A percentile compares a stretch with the other conserved stretches of the same genome.
These are phyloP conservation scores for Todiramphus chloris DNA, from an alignment of 2,113 vertebrate species.

Conservation along the genomic window DNA sequence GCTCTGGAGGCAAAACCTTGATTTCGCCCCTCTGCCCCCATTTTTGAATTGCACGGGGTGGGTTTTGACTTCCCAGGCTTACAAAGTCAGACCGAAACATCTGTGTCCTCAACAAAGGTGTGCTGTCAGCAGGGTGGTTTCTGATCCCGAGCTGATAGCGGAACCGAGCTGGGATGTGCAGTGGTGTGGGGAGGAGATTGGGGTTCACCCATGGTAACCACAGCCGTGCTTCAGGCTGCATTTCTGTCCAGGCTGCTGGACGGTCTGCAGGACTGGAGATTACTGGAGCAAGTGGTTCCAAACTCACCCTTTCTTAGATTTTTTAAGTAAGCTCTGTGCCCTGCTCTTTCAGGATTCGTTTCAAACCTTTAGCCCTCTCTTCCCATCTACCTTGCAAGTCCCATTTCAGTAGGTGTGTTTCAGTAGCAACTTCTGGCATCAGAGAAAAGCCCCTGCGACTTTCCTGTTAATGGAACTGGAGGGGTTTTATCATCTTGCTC, in stretches of 20 bases:
- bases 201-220: background rate
- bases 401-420: background rate
- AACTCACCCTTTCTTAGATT: background rate
- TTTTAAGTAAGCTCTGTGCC: background rate
- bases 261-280: background rate
- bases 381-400: background rate
- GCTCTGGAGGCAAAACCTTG: conserved; percentile 76
- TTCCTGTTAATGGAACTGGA: background rate
- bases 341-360: background rate
- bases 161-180: background rate
- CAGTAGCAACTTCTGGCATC: background rate
- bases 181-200: background rate
- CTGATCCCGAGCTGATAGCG: background rate
- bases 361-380: background rate
- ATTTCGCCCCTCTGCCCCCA: conserved; percentile 1
- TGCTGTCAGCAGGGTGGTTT: background rate
- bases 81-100: background rate
- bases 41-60: conserved; percentile 41
- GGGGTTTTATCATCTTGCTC: background rate
- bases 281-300: background rate
- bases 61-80: conserved; percentile 39
- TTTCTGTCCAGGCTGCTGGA: background rate
- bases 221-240: background rate
- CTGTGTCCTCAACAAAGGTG: background rate
- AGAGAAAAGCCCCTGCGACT: background rate